Evolutionary conservation across 2,797 vertebrate genomes (phyloP), one percentile per base, ranked within the genome.

Genomic region (Graptemys geographica): DNA sequence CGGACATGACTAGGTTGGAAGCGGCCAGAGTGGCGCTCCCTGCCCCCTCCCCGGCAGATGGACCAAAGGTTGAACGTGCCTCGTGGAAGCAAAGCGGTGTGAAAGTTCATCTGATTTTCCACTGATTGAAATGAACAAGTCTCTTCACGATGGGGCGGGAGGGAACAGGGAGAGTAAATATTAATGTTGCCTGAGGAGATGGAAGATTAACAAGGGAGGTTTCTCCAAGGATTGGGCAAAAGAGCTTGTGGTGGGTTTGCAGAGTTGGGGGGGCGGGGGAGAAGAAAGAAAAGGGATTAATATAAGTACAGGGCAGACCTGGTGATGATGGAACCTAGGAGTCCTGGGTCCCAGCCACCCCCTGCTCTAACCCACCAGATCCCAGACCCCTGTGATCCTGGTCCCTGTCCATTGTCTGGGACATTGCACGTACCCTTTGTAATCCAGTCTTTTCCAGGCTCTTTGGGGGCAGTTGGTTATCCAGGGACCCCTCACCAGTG

Each of bases 181-280:
- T 72, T 72, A 37, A n/a, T 4, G 15, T 31, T 2, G 6, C 5
- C 27, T 13, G 57, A 27, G 25, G 56, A 56, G 55, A 5, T 5
- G 18, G n/a, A 9, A 11, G 37, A 41, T 23, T 37, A 41, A 72
- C n/a, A 37, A 37, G n/a, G 18, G 19, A 21, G 33, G n/a, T 18
- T 16, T 33, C 31, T 18, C 33, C 33, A n/a, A 16, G 15, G 31
- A 65, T 59, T 33, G 62, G 9, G 33, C 62, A 37, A 21, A 69
- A 37, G 18, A 3, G 16, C n/a, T 5, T 3, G 33, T 1, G 3
- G 18, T 2, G 33, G 16, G 16, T 19, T 5, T 69, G 16, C 8
- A 5, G 33, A n/a, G 8, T 23, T 53, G 53, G 0, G 51, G 15
- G 31, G 33, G 8, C 2, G 33, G 33, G 33, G 4, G 4, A 33